Evolutionary conservation across 2,113 vertebrate species (phyloP), one percentile per base, ranked within the genome.

Genomic region (Pithys albifrons): DNA sequence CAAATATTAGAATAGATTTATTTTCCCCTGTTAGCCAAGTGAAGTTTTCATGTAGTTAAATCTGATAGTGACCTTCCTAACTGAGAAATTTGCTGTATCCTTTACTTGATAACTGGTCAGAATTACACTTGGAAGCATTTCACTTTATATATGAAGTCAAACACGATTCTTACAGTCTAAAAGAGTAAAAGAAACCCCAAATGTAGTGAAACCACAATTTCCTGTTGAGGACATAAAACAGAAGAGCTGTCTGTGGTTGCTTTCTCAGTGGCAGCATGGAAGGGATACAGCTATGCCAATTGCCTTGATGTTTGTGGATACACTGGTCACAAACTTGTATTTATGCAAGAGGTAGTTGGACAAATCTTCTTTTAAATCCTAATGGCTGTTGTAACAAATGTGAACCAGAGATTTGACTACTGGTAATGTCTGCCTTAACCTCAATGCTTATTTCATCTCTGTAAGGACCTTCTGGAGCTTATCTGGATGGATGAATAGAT

Each of bases 171-270:
- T 84, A 55, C 48, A 48, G 45, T 70, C 72, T 24, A 74, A 62
- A 91, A 83, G 67, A 74, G 51, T 73, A 46, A 85, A 88, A 95
- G 69, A 90, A 97, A 55, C 46, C 29, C 67, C 2, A 3, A 67
- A 91, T 45, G 19, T 28, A 88, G 51, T 69, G 55, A 91, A 96
- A 74, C 89, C 88, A 95, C 88, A 67, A n/a, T 93, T 95, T 93
- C 90, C 88, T 95, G 49, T 80, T 91, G 85, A 95, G 92, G 48
- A 72, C 33, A 19, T 93, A 81, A 91, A 85, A n/a, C 48, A 83
- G 78, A 91, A 75, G 82, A 84, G 88, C 35, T 88, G 39, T 86
- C 85, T 94, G 73, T 91, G 81, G 59, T 83, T 94, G 46, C 78
- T 79, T 88, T 95, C 74, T 94, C 88, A 71, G 62, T 90, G 85